Conservation (phyloP, 2,113 vertebrate species). For the Scomber scombrus region DNA sequence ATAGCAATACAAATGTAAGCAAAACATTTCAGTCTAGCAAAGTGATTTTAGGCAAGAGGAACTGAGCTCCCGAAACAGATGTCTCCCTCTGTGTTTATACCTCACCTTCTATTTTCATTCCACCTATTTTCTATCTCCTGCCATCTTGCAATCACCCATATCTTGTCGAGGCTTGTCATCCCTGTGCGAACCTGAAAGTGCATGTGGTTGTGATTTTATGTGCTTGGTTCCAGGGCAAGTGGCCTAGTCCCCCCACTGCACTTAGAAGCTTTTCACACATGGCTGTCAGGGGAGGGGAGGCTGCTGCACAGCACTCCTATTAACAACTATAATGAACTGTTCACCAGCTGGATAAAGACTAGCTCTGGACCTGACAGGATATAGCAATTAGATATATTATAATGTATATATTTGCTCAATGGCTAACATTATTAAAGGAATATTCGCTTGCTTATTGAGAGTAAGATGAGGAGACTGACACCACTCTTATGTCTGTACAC, state of each 20-base stretch:
- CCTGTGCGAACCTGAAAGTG: conserved; percentile 31
- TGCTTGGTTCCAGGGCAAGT: conserved; percentile 10
- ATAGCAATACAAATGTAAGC: conserved; percentile 54
- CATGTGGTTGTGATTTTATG: conserved; percentile 45
- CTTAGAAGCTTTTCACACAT: conserved; percentile 65
- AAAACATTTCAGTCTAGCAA: conserved; percentile 32
- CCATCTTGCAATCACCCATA: conserved; percentile 43
- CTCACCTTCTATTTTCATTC: conserved; percentile 34
- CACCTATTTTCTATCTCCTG: conserved; percentile 34
- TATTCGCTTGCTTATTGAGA: too few relatives aligned
- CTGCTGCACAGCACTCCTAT: conserved; percentile 25
- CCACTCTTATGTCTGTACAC: too few relatives aligned
- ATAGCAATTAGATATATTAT: background rate
- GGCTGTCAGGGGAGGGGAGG: conserved; percentile 38
- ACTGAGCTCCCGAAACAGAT: conserved; percentile 12
- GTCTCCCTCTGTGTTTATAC: background rate
- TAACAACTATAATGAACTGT: conserved; percentile 48
- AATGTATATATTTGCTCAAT: background rate
- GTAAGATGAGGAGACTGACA: too few relatives aligned
- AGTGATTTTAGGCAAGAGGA: conserved; percentile 46
- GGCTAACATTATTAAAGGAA: too few relatives aligned
- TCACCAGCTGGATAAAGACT: conserved; percentile 24
- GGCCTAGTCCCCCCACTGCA: conserved; percentile 1
- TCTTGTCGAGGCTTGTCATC: conserved; percentile 25
- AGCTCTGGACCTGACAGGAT: background rate